phyloP scores from a whole-genome alignment of 2,888 invertebrate species.

The Cenopis cana region DNA sequence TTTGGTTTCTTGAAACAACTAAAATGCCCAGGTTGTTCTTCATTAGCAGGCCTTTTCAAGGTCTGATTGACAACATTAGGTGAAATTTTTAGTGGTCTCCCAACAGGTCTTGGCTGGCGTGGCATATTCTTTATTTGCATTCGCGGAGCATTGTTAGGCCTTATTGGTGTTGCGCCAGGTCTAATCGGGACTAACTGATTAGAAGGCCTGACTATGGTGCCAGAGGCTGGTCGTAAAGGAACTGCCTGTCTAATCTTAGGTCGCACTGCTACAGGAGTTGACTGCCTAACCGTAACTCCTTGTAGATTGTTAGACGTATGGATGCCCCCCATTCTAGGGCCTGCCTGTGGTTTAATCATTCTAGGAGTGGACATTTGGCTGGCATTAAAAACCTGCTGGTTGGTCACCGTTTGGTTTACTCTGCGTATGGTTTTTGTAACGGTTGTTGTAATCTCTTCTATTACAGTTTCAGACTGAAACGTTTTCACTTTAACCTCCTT shows the following conservation, averaged over 20 bases:
- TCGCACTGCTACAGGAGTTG: conserved; percentile 55
- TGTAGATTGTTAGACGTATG: conserved; percentile 59
- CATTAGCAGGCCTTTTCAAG: conserved; percentile 59
- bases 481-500: conserved; percentile 77
- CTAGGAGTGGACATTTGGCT: conserved; percentile 54
- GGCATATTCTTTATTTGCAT: conserved; percentile 58
- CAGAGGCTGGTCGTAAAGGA: conserved; percentile 51
- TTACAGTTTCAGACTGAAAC: conserved; percentile 74
- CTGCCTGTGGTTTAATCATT: conserved; percentile 55
- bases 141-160: conserved; percentile 57
- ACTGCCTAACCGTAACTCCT: conserved; percentile 64
- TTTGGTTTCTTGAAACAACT: conserved; percentile 78
- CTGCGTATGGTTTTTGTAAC: conserved; percentile 80
- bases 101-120: conserved; percentile 53
- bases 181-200: conserved; percentile 59
- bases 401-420: conserved; percentile 67
- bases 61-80: conserved; percentile 58
- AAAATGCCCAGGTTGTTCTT: conserved; percentile 64
- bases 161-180: conserved; percentile 53
- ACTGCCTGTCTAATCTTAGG: conserved; percentile 58
- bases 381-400: conserved; percentile 67
- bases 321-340: conserved; percentile 57
- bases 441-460: conserved; percentile 80
- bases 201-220: conserved; percentile 47
- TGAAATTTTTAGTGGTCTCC: conserved; percentile 67